A percentile compares a stretch with the other conserved stretches of the same genome.
Evolutionary conservation across 1,140 invertebrate species (phyloP).

Genomic region (Drosophila tropicalis): DNA sequence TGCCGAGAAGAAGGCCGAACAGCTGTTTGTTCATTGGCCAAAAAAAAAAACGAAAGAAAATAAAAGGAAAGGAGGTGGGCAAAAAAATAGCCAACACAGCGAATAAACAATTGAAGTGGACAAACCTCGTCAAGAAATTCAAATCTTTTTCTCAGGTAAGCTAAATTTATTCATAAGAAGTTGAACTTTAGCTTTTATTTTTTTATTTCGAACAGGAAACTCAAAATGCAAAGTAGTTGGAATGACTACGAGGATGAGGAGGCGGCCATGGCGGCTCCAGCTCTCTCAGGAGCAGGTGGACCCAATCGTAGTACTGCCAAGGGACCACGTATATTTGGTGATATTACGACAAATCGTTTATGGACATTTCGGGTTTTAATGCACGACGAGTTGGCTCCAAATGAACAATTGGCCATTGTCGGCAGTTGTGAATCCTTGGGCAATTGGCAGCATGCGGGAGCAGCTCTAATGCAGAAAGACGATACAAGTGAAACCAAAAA

Average conservation of each 20-base stretch:
- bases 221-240: conserved; percentile 1
- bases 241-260: conserved; percentile 27
- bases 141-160: neutral
- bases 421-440: conserved; percentile 84
- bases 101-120: neutral
- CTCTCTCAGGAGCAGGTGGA: conserved; percentile 24
- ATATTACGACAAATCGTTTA: conserved; percentile 73
- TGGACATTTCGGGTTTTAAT: conserved; percentile 83
- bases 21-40: neutral
- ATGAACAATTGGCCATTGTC: conserved; percentile 84
- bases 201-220: neutral
- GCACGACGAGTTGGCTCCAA: conserved; percentile 55
- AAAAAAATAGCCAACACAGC: conserved; percentile 6
- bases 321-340: conserved; percentile 46
- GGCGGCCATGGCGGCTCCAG: conserved; percentile 50
- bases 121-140: neutral
- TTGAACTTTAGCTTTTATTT: neutral
- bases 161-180: neutral
- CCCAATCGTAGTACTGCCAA: neutral
- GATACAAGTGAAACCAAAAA: neutral
- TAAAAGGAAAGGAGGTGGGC: neutral
- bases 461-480: conserved; percentile 78
- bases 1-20: conserved; percentile 1
- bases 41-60: neutral
- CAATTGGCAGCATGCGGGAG: conserved; percentile 84